A percentile compares a stretch with the other conserved stretches of the same genome.
These are phyloP conservation scores for Candidula unifasciata DNA, from an alignment of 2,888 invertebrate genomes.

Conservation along the genomic window DNA sequence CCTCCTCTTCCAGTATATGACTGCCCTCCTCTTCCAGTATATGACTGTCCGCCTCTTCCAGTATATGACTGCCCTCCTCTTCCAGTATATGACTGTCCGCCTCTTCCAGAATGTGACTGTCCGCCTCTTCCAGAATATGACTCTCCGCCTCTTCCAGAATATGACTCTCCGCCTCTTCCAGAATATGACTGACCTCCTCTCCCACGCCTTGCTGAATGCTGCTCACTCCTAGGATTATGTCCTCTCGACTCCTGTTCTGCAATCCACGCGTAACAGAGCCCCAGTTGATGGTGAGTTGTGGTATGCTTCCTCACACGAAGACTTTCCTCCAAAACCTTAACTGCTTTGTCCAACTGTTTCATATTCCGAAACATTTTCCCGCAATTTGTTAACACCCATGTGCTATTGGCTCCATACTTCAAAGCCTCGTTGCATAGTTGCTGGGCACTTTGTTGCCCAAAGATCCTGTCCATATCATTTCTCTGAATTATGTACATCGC, in stretches of 20 bases:
- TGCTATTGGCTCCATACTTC: neutral
- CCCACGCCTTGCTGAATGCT: neutral
- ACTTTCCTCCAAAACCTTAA: neutral
- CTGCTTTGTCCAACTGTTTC: neutral
- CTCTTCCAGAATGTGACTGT: no score
- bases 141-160: no score
- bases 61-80: no score
- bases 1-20: no score
- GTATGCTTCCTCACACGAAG: neutral
- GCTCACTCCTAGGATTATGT: neutral
- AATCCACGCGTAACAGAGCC: neutral
- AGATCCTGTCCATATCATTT: neutral
- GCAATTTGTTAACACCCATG: conserved; percentile 24
- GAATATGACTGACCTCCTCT: no score
- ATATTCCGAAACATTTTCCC: neutral
- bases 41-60: no score
- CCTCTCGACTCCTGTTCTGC: neutral
- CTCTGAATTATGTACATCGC: neutral
- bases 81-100: no score
- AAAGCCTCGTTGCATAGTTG: neutral
- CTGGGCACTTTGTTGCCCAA: neutral
- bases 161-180: no score
- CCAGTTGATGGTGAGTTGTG: conserved; percentile 11
- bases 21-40: no score
- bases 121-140: no score